Conservation (phyloP, 1,140 invertebrate genomes). For the Pseudomyrmex dendroicus region DNA sequence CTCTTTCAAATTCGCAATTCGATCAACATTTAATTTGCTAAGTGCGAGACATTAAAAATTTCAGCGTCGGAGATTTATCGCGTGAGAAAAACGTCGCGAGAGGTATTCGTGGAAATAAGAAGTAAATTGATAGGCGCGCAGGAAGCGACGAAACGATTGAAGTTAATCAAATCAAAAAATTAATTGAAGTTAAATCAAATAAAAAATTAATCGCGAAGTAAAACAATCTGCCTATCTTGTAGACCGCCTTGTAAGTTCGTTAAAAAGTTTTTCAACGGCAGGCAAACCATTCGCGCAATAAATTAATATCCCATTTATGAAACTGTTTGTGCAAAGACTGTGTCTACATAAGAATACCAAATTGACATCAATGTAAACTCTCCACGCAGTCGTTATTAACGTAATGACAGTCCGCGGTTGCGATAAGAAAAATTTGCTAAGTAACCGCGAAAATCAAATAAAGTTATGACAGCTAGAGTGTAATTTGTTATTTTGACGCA, state of each 20-base stretch:
- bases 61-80: conserved; percentile 26
- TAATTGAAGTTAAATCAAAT: conserved; percentile 25
- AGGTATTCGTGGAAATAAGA: conserved; percentile 15
- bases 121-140: conserved; percentile 27
- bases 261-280: not conserved
- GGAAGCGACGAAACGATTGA: conserved; percentile 5
- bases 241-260: not conserved
- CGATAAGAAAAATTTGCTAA: not conserved
- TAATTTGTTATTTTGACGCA: not conserved
- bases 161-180: conserved; percentile 29
- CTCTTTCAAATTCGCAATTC: not conserved
- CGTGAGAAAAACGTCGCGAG: conserved; percentile 10
- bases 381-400: not conserved
- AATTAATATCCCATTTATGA: conserved; percentile 6
- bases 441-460: not conserved
- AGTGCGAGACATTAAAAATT: conserved; percentile 41
- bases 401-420: not conserved
- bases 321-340: not conserved
- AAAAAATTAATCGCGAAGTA: conserved; percentile 6
- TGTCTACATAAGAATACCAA: not conserved
- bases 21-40: conserved; percentile 31
- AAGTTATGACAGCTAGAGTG: not conserved
- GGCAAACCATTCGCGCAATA: not conserved
- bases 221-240: not conserved
- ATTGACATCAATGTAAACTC: not conserved